These are phyloP conservation scores for Mastomys natalensis DNA, from an alignment of 2,113 vertebrate species.

Conservation along the genomic window DNA sequence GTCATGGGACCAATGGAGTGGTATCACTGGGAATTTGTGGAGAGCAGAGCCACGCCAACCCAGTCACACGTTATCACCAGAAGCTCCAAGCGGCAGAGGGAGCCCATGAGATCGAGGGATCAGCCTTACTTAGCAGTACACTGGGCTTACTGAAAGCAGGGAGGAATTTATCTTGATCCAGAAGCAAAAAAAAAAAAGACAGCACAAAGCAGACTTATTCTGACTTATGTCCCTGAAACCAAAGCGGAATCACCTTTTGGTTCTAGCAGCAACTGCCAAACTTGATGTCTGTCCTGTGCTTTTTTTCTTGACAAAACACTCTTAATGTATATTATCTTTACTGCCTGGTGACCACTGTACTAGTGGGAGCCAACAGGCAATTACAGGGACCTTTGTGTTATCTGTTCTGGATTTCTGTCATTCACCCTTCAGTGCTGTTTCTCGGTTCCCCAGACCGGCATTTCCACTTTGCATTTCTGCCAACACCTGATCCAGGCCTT, in stretches of 20 bases:
- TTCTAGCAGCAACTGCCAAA: neutral
- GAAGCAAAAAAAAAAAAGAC: neutral
- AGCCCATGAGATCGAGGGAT: neutral
- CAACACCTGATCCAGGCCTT: neutral
- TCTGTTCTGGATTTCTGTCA: neutral
- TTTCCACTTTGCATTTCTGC: neutral
- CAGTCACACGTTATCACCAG: neutral
- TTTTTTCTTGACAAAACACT: neutral
- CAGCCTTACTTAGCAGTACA: neutral
- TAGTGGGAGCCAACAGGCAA: neutral
- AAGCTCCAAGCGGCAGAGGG: neutral
- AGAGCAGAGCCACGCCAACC: fast-evolving
- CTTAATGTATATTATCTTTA: neutral
- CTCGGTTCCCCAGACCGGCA: neutral
- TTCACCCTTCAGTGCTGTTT: neutral
- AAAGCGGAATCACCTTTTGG: neutral
- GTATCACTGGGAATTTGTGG: neutral
- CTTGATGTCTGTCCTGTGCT: neutral
- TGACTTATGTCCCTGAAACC: neutral
- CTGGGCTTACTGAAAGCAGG: neutral
- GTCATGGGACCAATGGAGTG: fast-evolving
- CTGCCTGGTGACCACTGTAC: neutral
- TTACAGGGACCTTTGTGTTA: neutral
- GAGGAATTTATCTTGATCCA: neutral
- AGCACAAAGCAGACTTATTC: neutral